A percentile compares a stretch with the other conserved stretches of the same genome.
These are phyloP conservation scores for Cataglyphis altisquamis DNA, from an alignment of 2,888 invertebrate species.

Conservation along the genomic window DNA sequence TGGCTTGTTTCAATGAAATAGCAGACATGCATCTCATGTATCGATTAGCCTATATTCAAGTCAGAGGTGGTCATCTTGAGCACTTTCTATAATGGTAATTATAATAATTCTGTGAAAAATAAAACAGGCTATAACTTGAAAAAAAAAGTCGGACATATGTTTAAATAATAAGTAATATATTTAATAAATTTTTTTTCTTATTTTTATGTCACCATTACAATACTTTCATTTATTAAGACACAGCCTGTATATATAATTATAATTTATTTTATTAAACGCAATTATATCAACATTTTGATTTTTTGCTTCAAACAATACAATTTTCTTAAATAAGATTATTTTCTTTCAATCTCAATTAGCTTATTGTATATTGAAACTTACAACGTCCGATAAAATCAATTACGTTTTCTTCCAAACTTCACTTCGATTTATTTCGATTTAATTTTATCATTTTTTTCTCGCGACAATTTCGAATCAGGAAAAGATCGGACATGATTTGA, in stretches of 20 bases:
- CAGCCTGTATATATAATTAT: background rate
- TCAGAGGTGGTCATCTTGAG: too few species aligned
- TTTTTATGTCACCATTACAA: too few species aligned
- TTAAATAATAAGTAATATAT: too few species aligned
- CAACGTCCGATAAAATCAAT: background rate
- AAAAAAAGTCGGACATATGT: too few species aligned
- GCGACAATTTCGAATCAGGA: background rate
- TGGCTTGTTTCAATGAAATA: too few species aligned
- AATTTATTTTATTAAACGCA: background rate
- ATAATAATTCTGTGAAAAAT: too few species aligned
- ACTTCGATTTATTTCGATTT: background rate
- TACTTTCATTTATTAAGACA: too few species aligned
- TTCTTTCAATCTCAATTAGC: background rate
- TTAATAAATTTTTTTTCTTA: too few species aligned
- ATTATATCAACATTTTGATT: background rate
- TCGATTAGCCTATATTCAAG: too few species aligned
- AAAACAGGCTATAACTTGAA: too few species aligned
- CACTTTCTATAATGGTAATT: too few species aligned
- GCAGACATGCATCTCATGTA: too few species aligned
- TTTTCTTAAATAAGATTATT: background rate
- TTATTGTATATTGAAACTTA: background rate
- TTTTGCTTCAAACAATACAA: background rate
- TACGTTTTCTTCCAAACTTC: background rate
- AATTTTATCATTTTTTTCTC: background rate
- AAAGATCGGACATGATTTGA: constrained; percentile 2